phyloP scores from a whole-genome alignment of 2,797 vertebrate species.

The Fundulus diaphanus region DNA sequence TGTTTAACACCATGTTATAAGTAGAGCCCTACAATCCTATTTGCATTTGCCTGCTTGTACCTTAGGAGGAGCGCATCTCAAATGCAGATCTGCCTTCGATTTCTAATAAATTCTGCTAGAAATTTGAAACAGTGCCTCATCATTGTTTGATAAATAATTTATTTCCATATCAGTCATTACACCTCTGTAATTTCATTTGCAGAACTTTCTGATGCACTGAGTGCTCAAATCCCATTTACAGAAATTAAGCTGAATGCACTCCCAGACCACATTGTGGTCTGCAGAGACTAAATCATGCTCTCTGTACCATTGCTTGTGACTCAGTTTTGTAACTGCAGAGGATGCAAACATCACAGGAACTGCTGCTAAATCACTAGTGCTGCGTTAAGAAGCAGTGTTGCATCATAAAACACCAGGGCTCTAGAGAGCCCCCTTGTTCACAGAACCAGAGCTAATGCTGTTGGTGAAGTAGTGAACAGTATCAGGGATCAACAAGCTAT shows the following conservation, averaged over 20 bases:
- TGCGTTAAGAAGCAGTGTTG: conserved; percentile 6
- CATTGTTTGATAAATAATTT: no score
- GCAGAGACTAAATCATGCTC: background rate
- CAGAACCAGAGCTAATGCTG: conserved; percentile 15
- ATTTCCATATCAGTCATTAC: no score
- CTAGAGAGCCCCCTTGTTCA: background rate
- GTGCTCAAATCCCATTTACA: background rate
- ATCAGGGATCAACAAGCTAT: conserved; percentile 28
- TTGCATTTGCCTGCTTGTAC: no score
- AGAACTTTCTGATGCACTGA: background rate
- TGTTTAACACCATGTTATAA: no score
- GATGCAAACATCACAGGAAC: background rate
- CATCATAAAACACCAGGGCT: conserved; percentile 12
- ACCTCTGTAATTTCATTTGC: background rate
- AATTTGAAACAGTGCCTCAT: no score
- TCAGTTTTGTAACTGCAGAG: background rate
- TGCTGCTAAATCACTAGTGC: background rate
- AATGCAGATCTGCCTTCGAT: no score
- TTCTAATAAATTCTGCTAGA: no score
- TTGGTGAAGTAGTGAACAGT: background rate
- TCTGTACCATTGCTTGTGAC: background rate
- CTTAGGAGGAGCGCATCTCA: no score
- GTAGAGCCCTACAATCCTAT: no score
- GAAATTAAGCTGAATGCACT: background rate
- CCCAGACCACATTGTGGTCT: background rate